These are phyloP conservation scores for Cryptotermes secundus DNA, from an alignment of 1,140 invertebrate species.

Conservation along the genomic window DNA sequence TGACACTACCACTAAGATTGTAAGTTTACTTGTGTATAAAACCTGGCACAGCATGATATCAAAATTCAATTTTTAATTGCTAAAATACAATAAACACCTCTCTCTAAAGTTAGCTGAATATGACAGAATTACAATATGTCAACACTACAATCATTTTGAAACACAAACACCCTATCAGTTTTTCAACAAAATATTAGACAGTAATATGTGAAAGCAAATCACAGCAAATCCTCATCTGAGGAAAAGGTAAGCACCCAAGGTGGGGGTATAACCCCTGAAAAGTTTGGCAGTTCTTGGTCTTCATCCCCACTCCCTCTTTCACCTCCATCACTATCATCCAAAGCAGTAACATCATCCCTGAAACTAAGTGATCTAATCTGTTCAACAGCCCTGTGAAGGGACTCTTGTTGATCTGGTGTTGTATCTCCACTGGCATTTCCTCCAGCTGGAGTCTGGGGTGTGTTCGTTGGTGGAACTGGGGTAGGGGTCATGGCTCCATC, in stretches of 20 bases:
- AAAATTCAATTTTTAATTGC: too few relatives aligned
- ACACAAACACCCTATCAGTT: background rate
- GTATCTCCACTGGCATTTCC: slow-evolving; percentile 48
- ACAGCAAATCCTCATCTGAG: slow-evolving; percentile 32
- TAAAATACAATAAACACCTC: too few relatives aligned
- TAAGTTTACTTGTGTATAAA: too few relatives aligned
- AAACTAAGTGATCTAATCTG: slow-evolving; percentile 48
- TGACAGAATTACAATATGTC: too few relatives aligned
- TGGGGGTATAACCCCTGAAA: background rate
- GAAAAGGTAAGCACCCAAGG: slow-evolving; percentile 24
- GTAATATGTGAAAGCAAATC: slow-evolving; percentile 13
- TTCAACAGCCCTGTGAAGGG: slow-evolving; percentile 51
- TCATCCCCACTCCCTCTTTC: slow-evolving; percentile 27
- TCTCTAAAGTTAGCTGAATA: too few relatives aligned
- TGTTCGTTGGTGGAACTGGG: slow-evolving; percentile 52
- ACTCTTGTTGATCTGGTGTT: slow-evolving; percentile 48
- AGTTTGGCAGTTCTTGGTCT: slow-evolving; percentile 26
- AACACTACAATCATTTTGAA: background rate
- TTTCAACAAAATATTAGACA: background rate
- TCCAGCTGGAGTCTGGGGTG: slow-evolving; percentile 52
- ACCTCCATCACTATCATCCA: slow-evolving; percentile 19
- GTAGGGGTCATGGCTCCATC: slow-evolving; percentile 46
- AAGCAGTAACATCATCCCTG: slow-evolving; percentile 16
- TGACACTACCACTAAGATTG: too few relatives aligned
- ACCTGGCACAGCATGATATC: too few relatives aligned